phyloP scores from a whole-genome alignment of 37 sponge, comb jelly and placozoan species.

The Cliona cf. orientalis region DNA sequence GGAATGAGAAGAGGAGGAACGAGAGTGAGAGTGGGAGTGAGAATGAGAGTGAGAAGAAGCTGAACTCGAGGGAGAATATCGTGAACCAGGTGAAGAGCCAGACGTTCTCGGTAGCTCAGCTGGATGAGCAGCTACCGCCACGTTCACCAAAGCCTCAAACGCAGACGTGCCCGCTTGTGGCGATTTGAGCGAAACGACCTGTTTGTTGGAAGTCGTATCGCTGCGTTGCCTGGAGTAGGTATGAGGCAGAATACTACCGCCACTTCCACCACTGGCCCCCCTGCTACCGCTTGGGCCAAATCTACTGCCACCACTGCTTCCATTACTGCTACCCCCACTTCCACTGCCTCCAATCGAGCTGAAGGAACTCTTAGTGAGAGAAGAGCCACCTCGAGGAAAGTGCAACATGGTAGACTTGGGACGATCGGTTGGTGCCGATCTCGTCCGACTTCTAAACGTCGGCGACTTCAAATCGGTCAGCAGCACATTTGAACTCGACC shows the following conservation, averaged over 20 bases:
- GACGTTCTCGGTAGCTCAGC: conserved; percentile 54
- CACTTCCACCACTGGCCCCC: neutral
- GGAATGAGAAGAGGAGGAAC: neutral
- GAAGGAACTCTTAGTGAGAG: conserved; percentile 34
- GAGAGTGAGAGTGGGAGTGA: neutral
- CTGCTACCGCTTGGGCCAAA: conserved; percentile 24
- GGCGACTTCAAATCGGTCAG: conserved; percentile 60
- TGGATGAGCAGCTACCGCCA: conserved; percentile 68
- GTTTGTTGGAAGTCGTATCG: neutral
- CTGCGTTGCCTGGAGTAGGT: neutral
- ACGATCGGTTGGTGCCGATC: conserved; percentile 59
- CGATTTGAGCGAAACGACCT: neutral
- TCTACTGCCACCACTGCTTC: neutral
- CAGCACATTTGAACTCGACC: conserved; percentile 56
- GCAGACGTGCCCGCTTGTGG: conserved; percentile 12
- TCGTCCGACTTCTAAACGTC: conserved; percentile 39
- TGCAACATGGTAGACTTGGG: conserved; percentile 36
- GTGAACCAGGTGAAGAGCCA: conserved; percentile 6
- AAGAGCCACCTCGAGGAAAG: conserved; percentile 25
- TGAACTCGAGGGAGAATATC: neutral
- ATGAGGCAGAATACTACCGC: conserved; percentile 17
- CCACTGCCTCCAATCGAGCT: conserved; percentile 1
- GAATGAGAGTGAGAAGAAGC: neutral
- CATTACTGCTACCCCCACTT: neutral
- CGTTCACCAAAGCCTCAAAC: conserved; percentile 78